Evolutionary conservation across 2,888 invertebrate species (phyloP), one percentile per base, ranked within the genome.

Genomic region (Apotomis turbidana): DNA sequence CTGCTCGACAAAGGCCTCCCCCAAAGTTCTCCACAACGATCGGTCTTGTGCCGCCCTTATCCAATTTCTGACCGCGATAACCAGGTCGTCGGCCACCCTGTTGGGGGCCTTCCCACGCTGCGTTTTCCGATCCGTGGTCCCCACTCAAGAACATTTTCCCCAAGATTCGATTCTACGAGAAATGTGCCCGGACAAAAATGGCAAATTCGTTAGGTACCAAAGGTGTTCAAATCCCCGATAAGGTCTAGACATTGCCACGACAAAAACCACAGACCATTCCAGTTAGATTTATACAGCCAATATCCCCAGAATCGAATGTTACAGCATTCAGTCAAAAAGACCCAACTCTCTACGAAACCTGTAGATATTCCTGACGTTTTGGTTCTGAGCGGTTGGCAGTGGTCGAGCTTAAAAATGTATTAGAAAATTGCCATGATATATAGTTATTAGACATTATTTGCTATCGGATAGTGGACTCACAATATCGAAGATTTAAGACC

Each of bases 381-480:
- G 46, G 4, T 27, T 46, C 44, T 12, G 8, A 9, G 6, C 6
- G 44, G 8, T 10, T 83, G 81, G 68, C 27, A 68, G 74, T 76
- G 76, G 76, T 70, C 67, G 72, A 74, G 75, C 82, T 84, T 82
- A 81, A 83, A 84, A 85, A 85, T 84, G 77, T 84, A 84, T 84
- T 84, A 84, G 84, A 84, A 82, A 84, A 83, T 77, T 83, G 78
- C 63, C 76, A 77, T 82, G 84, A 84, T 84, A 81, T 84, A 84
- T 82, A 66, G 77, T 64, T 76, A 74, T 74, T 72, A 69, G 74
- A 59, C 69, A 73, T 72, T 76, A 68, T 74, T 75, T 75, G 70
- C 57, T 67, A 49, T 41, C 55, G 49, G 15, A 66, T 71, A 70
- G 70, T 71, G 63, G 69, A 63, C 57, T 46, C 59, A 63, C 66